Evolutionary conservation across 2,113 vertebrate genomes (phyloP), one percentile per base, ranked within the genome.

Genomic region (Erpornis zantholeuca): DNA sequence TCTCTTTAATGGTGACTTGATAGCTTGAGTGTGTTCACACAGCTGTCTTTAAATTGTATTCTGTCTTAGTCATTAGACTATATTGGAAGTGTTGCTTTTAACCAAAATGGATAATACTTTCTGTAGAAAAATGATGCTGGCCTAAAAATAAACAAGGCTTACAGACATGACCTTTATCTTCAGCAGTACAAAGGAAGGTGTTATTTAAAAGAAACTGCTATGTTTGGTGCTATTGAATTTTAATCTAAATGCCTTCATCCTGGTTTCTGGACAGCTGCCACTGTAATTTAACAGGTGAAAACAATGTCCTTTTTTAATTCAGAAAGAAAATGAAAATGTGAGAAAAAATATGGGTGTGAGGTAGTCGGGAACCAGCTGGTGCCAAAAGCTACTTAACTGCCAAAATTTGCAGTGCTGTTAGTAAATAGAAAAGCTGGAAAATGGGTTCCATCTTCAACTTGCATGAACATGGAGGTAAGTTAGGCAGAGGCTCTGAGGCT

Each of bases 241-340:
- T 93, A 97, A 94, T 96, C 89, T 90, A 56, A 86, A 73, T 88
- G 91, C 47, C 93, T 86, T 84, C 84, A 61, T 92, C 61, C 66
- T 86, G 31, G 50, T 73, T 90, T 92, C 91, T 97, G 85, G 90
- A 94, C 10, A 28, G 36, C 70, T 93, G 93, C 95, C 69, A 85
- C 77, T 59, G 80, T 82, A 82, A 72, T 65, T 93, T 95, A 83
- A 81, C 82, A 97, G 95, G 93, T 97, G 91, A 93, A 97, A 96
- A 95, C 96, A 97, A 96, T 95, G 85, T 86, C 94, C 79, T 93
- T 94, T 95, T 95, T 92, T 71, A 95, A 94, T 95, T 95, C 73
- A 88, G 79, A 95, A 91, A 66, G 91, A 93, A 97, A 94, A 95
- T 85, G 83, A 95, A 96, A 92, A 94, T 86, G 92, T 93, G 96